Conservation (phyloP, 1,140 invertebrate genomes). For the Zophobas atratus region DNA sequence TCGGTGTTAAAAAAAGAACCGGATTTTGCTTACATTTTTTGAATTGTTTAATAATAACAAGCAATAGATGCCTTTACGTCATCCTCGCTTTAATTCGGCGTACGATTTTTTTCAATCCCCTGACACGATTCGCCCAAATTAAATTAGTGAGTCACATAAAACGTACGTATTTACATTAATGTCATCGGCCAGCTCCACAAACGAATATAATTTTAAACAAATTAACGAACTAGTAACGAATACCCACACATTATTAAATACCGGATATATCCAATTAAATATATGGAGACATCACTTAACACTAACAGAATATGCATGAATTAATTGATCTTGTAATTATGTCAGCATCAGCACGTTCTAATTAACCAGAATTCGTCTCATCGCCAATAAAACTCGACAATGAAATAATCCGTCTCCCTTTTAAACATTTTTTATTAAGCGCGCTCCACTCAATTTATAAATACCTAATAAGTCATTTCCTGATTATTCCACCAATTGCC, state of each 20-base stretch:
- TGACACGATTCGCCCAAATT: slow-evolving; percentile 14
- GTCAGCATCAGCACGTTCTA: slow-evolving; percentile 12
- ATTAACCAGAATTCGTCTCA: slow-evolving; percentile 22
- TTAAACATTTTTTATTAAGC: slow-evolving; percentile 42
- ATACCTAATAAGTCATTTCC: slow-evolving; percentile 38
- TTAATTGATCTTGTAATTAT: slow-evolving; percentile 42
- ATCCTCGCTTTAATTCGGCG: no score
- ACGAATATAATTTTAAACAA: slow-evolving; percentile 42
- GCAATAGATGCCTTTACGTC: no score
- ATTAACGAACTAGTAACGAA: slow-evolving; percentile 42
- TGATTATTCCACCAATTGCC: slow-evolving; percentile 34
- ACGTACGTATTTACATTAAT: slow-evolving; percentile 34
- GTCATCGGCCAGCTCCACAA: slow-evolving; percentile 37
- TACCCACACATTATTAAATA: slow-evolving; percentile 42
- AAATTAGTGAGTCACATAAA: slow-evolving; percentile 43
- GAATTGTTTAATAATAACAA: no score
- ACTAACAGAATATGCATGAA: slow-evolving; percentile 40
- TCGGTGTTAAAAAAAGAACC: no score
- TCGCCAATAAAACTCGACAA: slow-evolving; percentile 16
- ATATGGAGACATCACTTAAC: slow-evolving; percentile 43
- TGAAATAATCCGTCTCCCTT: slow-evolving; percentile 10
- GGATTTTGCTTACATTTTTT: background rate
- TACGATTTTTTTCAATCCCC: background rate
- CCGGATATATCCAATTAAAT: slow-evolving; percentile 43
- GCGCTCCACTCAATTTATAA: slow-evolving; percentile 38